A percentile compares a stretch with the other conserved stretches of the same genome.
phyloP scores from a whole-genome alignment of 2,888 invertebrate species.

The Cepaea hortensis region DNA sequence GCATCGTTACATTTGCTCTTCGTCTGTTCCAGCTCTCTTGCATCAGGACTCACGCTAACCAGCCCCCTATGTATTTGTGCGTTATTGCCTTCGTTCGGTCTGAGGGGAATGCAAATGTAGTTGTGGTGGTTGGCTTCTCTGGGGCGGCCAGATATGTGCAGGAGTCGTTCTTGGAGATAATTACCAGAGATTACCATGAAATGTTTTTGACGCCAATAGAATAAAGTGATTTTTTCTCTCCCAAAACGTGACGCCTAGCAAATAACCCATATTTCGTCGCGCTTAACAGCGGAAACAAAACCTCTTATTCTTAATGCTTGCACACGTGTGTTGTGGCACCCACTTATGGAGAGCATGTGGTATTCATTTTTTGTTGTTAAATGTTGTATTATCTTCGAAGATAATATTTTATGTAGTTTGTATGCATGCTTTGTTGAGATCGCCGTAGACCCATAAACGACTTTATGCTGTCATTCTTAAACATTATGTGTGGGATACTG shows the following conservation, averaged over 20 bases:
- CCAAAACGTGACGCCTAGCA: background rate
- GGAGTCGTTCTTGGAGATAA: conserved; percentile 10
- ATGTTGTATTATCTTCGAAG: background rate
- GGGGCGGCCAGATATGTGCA: conserved; percentile 15
- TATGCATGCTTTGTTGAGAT: too few relatives aligned
- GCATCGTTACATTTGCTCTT: conserved; percentile 41
- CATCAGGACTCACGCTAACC: conserved; percentile 40
- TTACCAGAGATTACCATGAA: conserved; percentile 5
- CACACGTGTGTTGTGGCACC: background rate
- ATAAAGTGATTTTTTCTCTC: background rate
- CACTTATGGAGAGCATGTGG: background rate
- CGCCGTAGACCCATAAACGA: too few relatives aligned
- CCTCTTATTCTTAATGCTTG: background rate
- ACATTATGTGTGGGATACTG: too few relatives aligned
- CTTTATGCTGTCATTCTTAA: too few relatives aligned
- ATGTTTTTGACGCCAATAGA: conserved; percentile 23
- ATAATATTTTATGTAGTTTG: too few relatives aligned
- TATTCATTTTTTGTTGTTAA: background rate
- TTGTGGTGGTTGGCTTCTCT: background rate
- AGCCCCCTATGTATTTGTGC: background rate
- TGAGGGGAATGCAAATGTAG: conserved; percentile 24
- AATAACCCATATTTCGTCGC: conserved; percentile 8
- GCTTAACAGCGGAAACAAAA: background rate
- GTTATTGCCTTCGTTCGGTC: conserved; percentile 37
- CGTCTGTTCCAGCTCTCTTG: background rate